phyloP scores from a whole-genome alignment of 1,140 invertebrate species.

The Sipha flava region DNA sequence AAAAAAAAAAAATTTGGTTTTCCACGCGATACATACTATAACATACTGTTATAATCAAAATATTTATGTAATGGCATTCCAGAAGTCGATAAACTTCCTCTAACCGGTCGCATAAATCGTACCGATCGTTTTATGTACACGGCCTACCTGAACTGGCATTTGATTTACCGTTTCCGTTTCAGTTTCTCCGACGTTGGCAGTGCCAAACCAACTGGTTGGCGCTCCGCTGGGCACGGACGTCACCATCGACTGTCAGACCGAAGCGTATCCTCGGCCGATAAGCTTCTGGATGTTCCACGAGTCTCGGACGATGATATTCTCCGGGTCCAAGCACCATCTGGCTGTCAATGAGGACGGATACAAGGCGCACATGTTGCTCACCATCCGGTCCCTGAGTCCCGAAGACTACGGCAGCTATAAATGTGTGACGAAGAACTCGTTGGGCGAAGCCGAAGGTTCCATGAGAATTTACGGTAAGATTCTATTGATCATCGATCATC shows the following conservation, averaged over 20 bases:
- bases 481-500: too few relatives aligned
- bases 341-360: constrained; percentile 71
- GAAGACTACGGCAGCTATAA: constrained; percentile 75
- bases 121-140: too few relatives aligned
- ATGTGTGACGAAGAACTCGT: constrained; percentile 83
- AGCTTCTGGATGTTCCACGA: constrained; percentile 62
- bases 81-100: too few relatives aligned
- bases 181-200: constrained; percentile 88
- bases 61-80: too few relatives aligned
- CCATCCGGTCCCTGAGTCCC: constrained; percentile 64
- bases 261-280: constrained; percentile 84
- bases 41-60: too few relatives aligned
- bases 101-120: too few relatives aligned
- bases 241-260: constrained; percentile 84
- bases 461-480: constrained; percentile 82
- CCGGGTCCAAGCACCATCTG: constrained; percentile 58
- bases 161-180: constrained; percentile 33
- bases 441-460: constrained; percentile 84
- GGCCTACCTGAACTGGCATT: too few relatives aligned
- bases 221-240: constrained; percentile 79
- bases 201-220: constrained; percentile 82
- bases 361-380: constrained; percentile 75
- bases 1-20: too few relatives aligned
- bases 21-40: too few relatives aligned
- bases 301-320: constrained; percentile 20